Evolutionary conservation across 2,888 invertebrate genomes (phyloP).

Genomic region (Drosophila meridionalis): DNA sequence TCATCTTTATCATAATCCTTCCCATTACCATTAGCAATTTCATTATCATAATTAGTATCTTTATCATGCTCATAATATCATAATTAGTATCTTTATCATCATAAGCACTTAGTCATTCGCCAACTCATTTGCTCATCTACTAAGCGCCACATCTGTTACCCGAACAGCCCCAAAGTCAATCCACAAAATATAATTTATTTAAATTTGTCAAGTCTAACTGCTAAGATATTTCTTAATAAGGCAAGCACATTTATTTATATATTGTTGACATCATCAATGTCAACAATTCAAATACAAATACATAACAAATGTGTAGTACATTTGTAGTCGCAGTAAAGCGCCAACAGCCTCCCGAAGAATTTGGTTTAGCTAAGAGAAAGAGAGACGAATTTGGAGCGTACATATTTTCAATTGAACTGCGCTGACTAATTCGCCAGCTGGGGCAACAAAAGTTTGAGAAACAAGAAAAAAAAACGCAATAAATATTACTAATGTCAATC

Average conservation of each 20-base stretch:
- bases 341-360: constrained; percentile 37
- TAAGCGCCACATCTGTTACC: not conserved
- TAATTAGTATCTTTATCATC: not conserved
- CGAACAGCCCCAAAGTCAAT: not conserved
- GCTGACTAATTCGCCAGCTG: constrained; percentile 15
- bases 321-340: constrained; percentile 22
- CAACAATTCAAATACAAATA: constrained; percentile 23
- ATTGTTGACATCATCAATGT: constrained; percentile 38
- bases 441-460: not conserved
- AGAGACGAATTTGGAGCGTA: constrained; percentile 15
- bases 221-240: constrained; percentile 11
- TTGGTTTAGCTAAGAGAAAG: constrained; percentile 33
- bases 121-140: not conserved
- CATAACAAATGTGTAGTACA: not conserved
- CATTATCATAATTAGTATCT: not conserved
- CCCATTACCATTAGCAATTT: not conserved
- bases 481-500: constrained; percentile 11
- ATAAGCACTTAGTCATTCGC: not conserved
- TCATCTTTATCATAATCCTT: not conserved
- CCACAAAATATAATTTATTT: constrained; percentile 4
- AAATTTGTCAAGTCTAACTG: constrained; percentile 16
- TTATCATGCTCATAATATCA: not conserved
- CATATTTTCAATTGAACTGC: constrained; percentile 13
- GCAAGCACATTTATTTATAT: constrained; percentile 7
- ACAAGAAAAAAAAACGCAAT: not conserved